Evolutionary conservation across 2,797 vertebrate species (phyloP), one percentile per base, ranked within the genome.

Genomic region (Notoglanidium macrostoma): DNA sequence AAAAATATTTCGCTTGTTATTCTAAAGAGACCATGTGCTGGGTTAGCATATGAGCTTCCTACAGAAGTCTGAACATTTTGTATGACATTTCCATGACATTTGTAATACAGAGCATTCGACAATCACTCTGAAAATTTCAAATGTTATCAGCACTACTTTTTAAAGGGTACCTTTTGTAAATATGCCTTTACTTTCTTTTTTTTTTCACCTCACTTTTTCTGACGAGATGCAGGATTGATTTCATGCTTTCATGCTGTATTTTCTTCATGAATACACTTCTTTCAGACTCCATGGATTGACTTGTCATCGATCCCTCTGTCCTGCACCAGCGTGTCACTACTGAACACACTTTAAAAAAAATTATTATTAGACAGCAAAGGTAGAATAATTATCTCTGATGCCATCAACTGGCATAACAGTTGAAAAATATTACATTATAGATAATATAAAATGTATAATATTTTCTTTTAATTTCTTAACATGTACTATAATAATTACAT

Each of bases 111-210:
- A 12, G 55, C 26, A 32, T 44, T 83, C 12, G 1, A 76, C 81
- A 77, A 84, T 44, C 46, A 49, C 67, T 76, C 17, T 67, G 49
- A 77, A 87, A 87, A 84, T 77, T 32, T n/a, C 23, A 83, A 67
- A 54, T 40, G 4, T 74, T 40, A 76, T 80, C 55, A 40, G 55
- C 21, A 80, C 35, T 44, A 59, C 51, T 23, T 23, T 40, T 40
- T 40, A 59, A 35, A 59, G 51, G 74, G 51, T 21, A 55, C 29
- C 15, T 19, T 78, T 77, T 73, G 19, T 76, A 67, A 55, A 70
- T 19, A 61, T 29, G 46, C 5, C 65, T 46, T 68, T 70, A 6
- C 44, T 21, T 35, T 32, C 17, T 57, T 70, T 55, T 15, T 3
- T 26, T 80, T 44, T 44, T 61, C 11, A 59, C 55, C 0, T 23